A percentile compares a stretch with the other conserved stretches of the same genome.
Conservation (phyloP, 1,140 invertebrate genomes). For the Dinothrombium tinctorium region DNA sequence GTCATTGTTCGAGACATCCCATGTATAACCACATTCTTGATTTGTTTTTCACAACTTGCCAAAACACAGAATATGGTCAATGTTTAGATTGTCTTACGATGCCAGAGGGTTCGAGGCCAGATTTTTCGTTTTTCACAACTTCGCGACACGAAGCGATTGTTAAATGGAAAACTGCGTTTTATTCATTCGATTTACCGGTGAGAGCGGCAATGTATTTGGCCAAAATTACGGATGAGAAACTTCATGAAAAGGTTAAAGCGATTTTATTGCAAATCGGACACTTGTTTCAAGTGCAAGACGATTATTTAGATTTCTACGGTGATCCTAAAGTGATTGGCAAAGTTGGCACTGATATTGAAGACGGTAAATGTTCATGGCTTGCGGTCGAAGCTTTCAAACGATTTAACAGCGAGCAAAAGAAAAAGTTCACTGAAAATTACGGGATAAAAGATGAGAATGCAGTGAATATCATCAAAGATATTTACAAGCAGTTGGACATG, state of each 20-base stretch:
- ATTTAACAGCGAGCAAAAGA: conserved; percentile 36
- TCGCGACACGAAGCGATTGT: conserved; percentile 67
- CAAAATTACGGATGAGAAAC: conserved; percentile 7
- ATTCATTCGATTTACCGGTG: conserved; percentile 44
- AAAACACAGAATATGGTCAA: conserved; percentile 30
- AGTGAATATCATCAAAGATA: background rate
- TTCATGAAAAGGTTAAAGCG: conserved; percentile 37
- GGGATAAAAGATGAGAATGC: background rate
- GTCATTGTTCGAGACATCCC: conserved; percentile 45
- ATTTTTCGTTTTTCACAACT: conserved; percentile 30
- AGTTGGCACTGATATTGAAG: conserved; percentile 30
- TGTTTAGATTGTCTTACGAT: conserved; percentile 24
- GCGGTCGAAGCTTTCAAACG: conserved; percentile 23
- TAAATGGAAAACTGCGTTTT: conserved; percentile 85
- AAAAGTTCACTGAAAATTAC: conserved; percentile 31
- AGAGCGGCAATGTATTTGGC: conserved; percentile 55
- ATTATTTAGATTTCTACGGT: conserved; percentile 31
- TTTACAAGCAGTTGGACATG: conserved; percentile 1
- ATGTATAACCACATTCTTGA: conserved; percentile 58
- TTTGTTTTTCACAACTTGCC: too few relatives aligned
- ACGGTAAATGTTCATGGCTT: conserved; percentile 32
- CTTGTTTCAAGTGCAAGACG: conserved; percentile 75
- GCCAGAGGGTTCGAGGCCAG: conserved; percentile 16
- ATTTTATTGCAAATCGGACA: conserved; percentile 86
- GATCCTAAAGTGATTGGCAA: conserved; percentile 28